Conservation (phyloP, 2,113 vertebrate genomes). For the Rissa tridactyla region DNA sequence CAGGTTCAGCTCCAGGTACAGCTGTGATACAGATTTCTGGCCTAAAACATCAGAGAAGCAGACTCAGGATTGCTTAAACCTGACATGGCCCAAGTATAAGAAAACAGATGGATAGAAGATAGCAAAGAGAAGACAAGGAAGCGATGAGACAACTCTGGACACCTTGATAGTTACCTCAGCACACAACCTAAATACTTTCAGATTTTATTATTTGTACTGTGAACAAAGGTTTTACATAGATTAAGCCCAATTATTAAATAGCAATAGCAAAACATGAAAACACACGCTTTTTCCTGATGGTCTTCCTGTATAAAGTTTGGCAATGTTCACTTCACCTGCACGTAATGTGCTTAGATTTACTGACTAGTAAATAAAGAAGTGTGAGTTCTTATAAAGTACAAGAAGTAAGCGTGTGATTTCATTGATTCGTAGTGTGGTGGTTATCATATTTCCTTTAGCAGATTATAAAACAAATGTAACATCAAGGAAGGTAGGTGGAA, state of each 20-base stretch:
- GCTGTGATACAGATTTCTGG: not conserved
- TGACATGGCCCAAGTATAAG: not conserved
- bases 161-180: not conserved
- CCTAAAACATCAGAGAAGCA: not conserved
- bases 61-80: not conserved
- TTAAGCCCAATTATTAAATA: not conserved
- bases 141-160: not conserved
- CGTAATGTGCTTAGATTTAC: not conserved
- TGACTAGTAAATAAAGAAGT: not conserved
- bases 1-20: not conserved
- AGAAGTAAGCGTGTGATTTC: not conserved
- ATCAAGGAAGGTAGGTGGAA: not conserved
- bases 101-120: not conserved
- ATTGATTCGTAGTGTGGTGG: not conserved
- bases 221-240: not conserved
- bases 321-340: not conserved
- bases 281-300: not conserved
- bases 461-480: not conserved
- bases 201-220: not conserved
- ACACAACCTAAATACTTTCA: not conserved
- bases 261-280: not conserved
- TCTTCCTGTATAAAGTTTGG: not conserved
- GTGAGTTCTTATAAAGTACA: not conserved
- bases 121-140: not conserved
- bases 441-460: not conserved